Evolutionary conservation across 2,113 vertebrate species (phyloP).

Genomic region (Triplophysa tibetana): DNA sequence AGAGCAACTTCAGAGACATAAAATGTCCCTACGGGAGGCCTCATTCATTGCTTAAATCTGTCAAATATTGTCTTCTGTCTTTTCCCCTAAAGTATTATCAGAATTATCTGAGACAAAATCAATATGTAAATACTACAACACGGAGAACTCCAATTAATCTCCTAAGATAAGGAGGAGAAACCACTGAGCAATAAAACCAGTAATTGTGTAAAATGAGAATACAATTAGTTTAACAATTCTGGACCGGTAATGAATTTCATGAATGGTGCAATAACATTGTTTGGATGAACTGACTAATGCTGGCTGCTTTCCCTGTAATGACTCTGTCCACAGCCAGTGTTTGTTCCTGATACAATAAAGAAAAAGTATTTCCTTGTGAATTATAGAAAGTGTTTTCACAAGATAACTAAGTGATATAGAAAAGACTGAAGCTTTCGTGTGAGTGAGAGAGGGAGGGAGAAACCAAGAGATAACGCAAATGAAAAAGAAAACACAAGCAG

Average conservation of each 20-base stretch:
- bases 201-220: no score
- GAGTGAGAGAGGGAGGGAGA: not conserved
- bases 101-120: no score
- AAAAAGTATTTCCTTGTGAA: not conserved
- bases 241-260: not conserved
- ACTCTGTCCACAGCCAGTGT: not conserved
- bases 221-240: not conserved
- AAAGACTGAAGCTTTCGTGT: not conserved
- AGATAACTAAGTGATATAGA: slow-evolving; percentile 1
- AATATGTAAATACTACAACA: no score
- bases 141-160: no score
- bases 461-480: not conserved
- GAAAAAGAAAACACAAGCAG: not conserved
- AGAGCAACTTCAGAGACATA: no score
- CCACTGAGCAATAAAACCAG: no score
- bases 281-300: not conserved
- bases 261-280: not conserved
- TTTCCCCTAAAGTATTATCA: no score
- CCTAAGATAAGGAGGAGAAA: no score
- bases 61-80: no score
- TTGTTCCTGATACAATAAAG: not conserved
- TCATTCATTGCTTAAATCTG: no score
- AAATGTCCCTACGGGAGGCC: no score
- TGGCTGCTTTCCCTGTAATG: not conserved
- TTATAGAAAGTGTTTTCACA: slow-evolving; percentile 33